phyloP scores from a whole-genome alignment of 2,113 vertebrate genomes.

The Paramisgurnus dabryanus region DNA sequence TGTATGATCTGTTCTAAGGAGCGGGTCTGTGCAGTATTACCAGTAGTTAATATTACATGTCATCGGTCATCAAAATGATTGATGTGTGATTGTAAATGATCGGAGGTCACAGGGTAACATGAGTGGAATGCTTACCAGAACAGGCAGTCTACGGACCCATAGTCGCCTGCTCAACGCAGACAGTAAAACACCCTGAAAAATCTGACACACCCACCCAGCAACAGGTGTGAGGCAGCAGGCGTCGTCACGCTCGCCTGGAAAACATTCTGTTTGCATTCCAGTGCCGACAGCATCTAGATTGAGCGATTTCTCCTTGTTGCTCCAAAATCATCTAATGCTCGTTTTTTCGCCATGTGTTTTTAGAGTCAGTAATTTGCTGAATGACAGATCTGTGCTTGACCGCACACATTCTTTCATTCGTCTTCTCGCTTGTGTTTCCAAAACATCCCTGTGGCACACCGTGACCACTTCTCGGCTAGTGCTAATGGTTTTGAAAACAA shows the following conservation, averaged over 20 bases:
- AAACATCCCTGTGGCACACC: neutral
- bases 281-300: neutral
- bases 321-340: neutral
- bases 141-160: neutral
- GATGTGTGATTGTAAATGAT: neutral
- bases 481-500: conserved; percentile 25
- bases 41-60: neutral
- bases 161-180: neutral
- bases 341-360: neutral
- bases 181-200: neutral
- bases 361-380: conserved; percentile 8
- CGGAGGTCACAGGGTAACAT: conserved; percentile 9
- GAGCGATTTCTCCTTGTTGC: neutral
- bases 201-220: conserved; percentile 7
- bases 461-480: neutral
- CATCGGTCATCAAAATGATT: neutral
- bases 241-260: conserved; percentile 22
- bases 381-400: conserved; percentile 27
- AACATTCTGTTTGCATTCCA: conserved; percentile 43
- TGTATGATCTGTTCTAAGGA: neutral
- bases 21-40: neutral
- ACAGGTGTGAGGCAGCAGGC: conserved; percentile 34
- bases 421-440: neutral
- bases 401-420: neutral
- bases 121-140: neutral